These are phyloP conservation scores for Gallinago jamesoni DNA, from an alignment of 2,113 vertebrate species.

Conservation along the genomic window DNA sequence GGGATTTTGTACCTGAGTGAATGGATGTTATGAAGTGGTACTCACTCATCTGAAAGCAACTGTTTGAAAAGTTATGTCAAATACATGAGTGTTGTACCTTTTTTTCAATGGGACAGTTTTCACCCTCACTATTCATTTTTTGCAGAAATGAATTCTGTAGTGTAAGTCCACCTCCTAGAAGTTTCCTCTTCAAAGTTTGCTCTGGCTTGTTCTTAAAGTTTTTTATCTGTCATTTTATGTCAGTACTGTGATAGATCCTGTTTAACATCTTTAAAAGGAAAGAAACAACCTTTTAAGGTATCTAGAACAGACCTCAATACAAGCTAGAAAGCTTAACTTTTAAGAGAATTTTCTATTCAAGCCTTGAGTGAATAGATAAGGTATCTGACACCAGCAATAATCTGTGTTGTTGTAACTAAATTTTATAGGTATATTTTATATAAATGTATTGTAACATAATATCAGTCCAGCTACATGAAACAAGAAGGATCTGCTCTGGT, in stretches of 20 bases:
- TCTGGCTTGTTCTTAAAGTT: neutral
- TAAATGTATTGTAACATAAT: neutral
- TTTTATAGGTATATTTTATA: neutral
- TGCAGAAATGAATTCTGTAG: neutral
- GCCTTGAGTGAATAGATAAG: neutral
- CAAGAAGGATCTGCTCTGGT: neutral
- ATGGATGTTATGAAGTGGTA: neutral
- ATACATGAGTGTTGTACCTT: neutral
- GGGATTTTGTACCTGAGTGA: neutral
- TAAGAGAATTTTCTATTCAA: neutral
- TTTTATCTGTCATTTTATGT: neutral
- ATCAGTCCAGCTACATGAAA: neutral
- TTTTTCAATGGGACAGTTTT: neutral
- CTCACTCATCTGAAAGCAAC: neutral
- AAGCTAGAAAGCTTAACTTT: neutral
- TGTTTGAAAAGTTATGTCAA: neutral
- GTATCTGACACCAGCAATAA: neutral
- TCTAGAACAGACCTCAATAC: neutral
- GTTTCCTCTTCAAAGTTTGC: neutral
- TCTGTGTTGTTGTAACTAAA: neutral
- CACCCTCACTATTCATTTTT: fast-evolving
- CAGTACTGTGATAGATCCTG: neutral
- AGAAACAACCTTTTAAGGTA: neutral
- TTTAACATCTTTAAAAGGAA: neutral
- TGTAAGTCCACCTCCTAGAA: neutral